Conservation (phyloP, 2,797 vertebrate species). For the Bufotes viridis region DNA sequence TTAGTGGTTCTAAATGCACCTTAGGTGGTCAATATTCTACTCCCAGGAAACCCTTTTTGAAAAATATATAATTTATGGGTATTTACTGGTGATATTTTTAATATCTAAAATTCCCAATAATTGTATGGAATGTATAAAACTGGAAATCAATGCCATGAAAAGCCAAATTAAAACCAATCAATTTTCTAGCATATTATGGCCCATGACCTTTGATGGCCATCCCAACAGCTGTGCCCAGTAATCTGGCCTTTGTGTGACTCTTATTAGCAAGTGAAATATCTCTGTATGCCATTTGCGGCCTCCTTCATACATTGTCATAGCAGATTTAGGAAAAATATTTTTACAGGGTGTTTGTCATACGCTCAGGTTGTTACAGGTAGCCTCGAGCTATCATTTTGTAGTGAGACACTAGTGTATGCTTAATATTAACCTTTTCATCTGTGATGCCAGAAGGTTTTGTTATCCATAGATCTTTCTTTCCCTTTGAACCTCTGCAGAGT, state of each 20-base stretch:
- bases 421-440: constrained; percentile 46
- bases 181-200: not conserved
- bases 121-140: not conserved
- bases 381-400: constrained; percentile 31
- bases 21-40: no score
- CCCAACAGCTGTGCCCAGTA: not conserved
- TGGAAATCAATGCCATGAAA: no score
- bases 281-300: not conserved
- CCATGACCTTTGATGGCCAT: not conserved
- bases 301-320: no score
- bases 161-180: not conserved
- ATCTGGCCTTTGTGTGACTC: not conserved
- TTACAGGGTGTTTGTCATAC: not conserved
- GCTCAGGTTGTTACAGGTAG: constrained; percentile 27
- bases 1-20: no score
- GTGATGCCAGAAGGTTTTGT: constrained; percentile 39
- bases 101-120: not conserved
- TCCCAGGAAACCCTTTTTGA: no score
- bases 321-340: not conserved
- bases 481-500: constrained; percentile 36
- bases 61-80: not conserved
- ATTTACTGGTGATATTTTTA: not conserved
- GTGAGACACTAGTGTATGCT: constrained; percentile 43
- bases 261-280: not conserved
- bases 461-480: constrained; percentile 38